Base-by-base conservation (phyloP, 2,888 invertebrate genomes). In the Melipona beecheii region DNA sequence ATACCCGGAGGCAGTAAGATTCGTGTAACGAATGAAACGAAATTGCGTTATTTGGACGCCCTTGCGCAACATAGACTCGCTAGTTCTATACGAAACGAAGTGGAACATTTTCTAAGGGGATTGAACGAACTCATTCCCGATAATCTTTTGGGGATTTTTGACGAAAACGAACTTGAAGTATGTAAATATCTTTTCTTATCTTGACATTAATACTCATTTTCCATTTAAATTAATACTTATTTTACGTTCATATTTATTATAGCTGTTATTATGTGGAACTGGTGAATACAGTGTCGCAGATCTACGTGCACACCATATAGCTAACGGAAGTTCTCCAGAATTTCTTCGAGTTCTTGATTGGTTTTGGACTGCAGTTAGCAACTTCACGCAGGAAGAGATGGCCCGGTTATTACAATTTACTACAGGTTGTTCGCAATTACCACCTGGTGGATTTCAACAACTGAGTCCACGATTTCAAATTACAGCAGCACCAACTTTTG, bases 91-190 rank as follows among this genome's bases (percentile, higher is more conserved):
- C 97, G 97, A 86, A 96, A 96, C 76, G 98, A 99, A 95, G 96
- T 98, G 69, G 98, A 97, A 92, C 97, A 97, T 88, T 99, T 99
- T 95, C 96, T 98, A 70, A 97, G 98, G 92, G 99, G 99, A 0
- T 96, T 99, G 75, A 97, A 98, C 94, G 97, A 98, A 94, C 96
- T 99, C 64, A 98, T 99, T 92, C 98, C 99, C 6, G 98, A 98
- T 95, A 98, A 98, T 95, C 96, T 99, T 90, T 96, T 99, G 85
- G 98, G 98, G 93, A 98, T 98, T 94, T 99, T 99, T 95, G 98
- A 99, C 95, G 99, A 99, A 95, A 98, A 98, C 95, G 99, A 99
- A 95, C 95, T 99, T 49, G 99, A 99, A 97, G 98, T 98, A 93
- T 21, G 6, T 19, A 54, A 36, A 36, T 24, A n/a, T 54, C 70